phyloP scores from a whole-genome alignment of 2,113 vertebrate species.

The Synodontis membranacea region DNA sequence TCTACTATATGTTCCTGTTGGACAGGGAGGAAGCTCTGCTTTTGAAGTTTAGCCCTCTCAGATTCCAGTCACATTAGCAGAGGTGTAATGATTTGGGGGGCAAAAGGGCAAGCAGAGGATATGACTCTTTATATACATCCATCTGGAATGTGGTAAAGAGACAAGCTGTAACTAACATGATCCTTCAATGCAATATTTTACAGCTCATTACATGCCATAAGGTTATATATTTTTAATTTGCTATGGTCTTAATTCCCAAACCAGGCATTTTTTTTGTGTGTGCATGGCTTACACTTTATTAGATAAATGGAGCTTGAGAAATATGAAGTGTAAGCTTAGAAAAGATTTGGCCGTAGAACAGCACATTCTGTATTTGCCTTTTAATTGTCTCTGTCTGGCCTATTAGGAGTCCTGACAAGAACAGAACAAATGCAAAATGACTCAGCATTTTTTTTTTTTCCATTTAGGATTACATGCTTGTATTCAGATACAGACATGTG shows the following conservation, averaged over 20 bases:
- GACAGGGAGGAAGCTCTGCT: slow-evolving; percentile 47
- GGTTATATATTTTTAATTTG: not conserved
- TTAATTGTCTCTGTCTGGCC: slow-evolving; percentile 17
- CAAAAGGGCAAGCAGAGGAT: not conserved
- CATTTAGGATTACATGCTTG: not conserved
- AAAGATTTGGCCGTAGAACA: not conserved
- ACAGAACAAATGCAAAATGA: slow-evolving; percentile 14
- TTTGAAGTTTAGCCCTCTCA: slow-evolving; percentile 19
- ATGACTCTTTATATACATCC: not conserved
- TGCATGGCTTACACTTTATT: not conserved
- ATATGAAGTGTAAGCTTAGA: not conserved
- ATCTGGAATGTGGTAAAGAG: slow-evolving; percentile 24
- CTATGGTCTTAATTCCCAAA: not conserved
- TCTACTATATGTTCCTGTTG: not conserved
- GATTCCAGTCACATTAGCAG: slow-evolving; percentile 9
- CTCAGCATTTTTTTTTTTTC: slow-evolving; percentile 32
- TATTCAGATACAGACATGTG: slow-evolving; percentile 2
- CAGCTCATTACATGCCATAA: not conserved
- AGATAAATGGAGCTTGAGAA: not conserved
- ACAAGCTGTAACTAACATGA: not conserved
- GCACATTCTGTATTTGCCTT: slow-evolving; percentile 1
- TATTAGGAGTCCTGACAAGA: slow-evolving; percentile 6
- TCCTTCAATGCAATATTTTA: not conserved
- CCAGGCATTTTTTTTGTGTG: not conserved
- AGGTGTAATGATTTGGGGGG: slow-evolving; percentile 9